Percentiles rank a stretch among this genome's conserved stretches.
Conservation (phyloP, 53 echinoderm and acorn worm species). For the Stichopus horrens region DNA sequence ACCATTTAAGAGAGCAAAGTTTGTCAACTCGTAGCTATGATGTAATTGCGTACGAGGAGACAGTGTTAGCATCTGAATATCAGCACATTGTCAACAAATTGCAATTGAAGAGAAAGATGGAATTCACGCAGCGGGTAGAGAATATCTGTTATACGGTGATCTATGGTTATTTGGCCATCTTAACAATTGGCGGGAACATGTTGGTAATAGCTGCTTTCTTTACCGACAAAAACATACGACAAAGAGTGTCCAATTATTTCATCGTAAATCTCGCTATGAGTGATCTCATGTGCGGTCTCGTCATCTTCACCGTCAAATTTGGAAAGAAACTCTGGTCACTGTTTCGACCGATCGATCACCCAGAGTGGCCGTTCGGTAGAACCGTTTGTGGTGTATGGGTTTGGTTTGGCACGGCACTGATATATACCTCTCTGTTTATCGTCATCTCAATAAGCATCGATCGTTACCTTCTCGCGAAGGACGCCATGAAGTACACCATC, state of each 20-base stretch:
- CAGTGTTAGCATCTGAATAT: too few relatives aligned
- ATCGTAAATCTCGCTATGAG: conserved; percentile 17
- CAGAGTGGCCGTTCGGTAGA: background rate
- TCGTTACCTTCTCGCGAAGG: conserved; percentile 35
- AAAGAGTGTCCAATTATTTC: conserved; percentile 29
- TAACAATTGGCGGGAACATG: background rate
- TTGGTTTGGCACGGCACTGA: background rate
- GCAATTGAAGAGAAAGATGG: too few relatives aligned
- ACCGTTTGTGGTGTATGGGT: background rate
- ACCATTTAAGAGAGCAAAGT: too few relatives aligned
- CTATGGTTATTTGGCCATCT: conserved; percentile 26
- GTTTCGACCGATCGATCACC: background rate
- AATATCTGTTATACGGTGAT: background rate
- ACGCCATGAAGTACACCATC: conserved; percentile 17
- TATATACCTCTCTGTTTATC: background rate
- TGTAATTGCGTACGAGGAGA: too few relatives aligned
- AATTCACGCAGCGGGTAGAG: too few relatives aligned
- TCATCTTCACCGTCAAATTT: background rate
- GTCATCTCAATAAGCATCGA: conserved; percentile 11
- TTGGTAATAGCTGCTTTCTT: conserved; percentile 9
- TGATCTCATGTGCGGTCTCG: background rate
- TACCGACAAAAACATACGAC: conserved; percentile 7
- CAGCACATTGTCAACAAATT: too few relatives aligned
- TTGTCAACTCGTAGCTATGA: too few relatives aligned
- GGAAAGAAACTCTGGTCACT: conserved; percentile 6